Conservation (phyloP, 2,113 vertebrate species). For the Poeciliopsis turrubarensis region DNA sequence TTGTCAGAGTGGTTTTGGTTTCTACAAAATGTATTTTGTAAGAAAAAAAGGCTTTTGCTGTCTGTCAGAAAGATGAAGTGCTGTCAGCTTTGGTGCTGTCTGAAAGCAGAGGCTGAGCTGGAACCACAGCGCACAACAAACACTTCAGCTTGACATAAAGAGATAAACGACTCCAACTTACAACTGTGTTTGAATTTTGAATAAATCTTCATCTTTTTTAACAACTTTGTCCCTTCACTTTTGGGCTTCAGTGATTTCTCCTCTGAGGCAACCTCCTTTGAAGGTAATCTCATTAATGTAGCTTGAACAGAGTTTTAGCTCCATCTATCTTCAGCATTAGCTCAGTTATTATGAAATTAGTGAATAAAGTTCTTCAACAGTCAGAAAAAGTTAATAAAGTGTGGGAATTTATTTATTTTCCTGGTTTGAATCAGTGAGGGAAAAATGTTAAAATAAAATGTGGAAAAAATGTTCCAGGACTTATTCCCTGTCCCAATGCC, state of each 20-base stretch:
- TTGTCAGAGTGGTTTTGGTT: constrained; percentile 4
- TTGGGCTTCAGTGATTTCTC: neutral
- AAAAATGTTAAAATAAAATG: neutral
- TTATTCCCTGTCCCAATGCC: neutral
- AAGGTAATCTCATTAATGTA: neutral
- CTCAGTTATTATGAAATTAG: neutral
- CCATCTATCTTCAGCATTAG: neutral
- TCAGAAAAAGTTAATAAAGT: neutral
- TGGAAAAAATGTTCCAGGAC: neutral
- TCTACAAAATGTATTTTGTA: neutral
- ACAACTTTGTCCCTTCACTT: neutral
- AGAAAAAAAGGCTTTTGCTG: neutral
- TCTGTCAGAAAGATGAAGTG: neutral
- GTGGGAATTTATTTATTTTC: neutral
- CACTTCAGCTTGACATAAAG: constrained; percentile 5
- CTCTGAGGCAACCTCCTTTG: neutral
- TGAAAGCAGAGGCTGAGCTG: constrained; percentile 8
- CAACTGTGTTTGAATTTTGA: neutral
- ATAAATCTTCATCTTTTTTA: neutral
- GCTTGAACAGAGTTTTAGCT: neutral
- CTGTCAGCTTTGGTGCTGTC: constrained; percentile 19
- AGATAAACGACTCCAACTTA: constrained; percentile 1
- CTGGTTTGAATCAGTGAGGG: neutral
- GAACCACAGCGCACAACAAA: constrained; percentile 6
- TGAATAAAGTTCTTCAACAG: neutral